Base-by-base conservation (phyloP, 1,140 invertebrate species). In the Fopius arisanus region DNA sequence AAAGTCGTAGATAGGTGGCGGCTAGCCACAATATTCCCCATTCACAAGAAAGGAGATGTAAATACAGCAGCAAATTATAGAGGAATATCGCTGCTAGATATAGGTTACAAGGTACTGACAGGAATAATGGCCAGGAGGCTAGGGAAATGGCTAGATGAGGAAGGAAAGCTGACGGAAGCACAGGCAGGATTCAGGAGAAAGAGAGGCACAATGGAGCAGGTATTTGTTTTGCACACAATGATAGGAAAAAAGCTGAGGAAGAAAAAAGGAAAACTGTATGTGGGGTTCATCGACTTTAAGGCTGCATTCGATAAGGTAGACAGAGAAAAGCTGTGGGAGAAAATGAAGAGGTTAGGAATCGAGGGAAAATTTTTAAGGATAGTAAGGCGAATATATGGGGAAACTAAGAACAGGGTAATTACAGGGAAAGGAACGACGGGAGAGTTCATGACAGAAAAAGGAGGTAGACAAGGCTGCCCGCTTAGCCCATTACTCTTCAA, bases 21-120 rank as follows among this genome's bases (percentile, higher is more conserved):
- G 1, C 33, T 12, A n/a, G 51, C 70, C 1, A 73, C 23, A 69
- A 71, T 75, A 10, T 71, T 41, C 9, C 37, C 70, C 7, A 69
- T 79, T 0, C 63, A 67, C 19, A 79, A 79, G 59, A 70, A 43
- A 67, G 65, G 66, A 9, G 70, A 75, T 14, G 26, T 14, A 59
- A 37, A 68, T 4, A 48, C 62, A 7, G 23, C 23, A n/a, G 40
- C 21, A 6, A 75, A 78, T 21, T 80, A 75, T 26, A 78, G 74
- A 40, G 51, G 70, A 10, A 43, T 80, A 10, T 73, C 67, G 3
- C 10, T 78, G 21, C 51, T 76, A 29, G 54, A 70, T 4, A 28
- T 48, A 10, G 63, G 63, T n/a, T 78, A 75, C 23, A 80, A 80
- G 48, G 41, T 75, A 28, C 41, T 77, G 5, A 62, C 72, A 54